Evolutionary conservation across 2,113 vertebrate genomes (phyloP).

Genomic region (Gasterosteus nipponicus): DNA sequence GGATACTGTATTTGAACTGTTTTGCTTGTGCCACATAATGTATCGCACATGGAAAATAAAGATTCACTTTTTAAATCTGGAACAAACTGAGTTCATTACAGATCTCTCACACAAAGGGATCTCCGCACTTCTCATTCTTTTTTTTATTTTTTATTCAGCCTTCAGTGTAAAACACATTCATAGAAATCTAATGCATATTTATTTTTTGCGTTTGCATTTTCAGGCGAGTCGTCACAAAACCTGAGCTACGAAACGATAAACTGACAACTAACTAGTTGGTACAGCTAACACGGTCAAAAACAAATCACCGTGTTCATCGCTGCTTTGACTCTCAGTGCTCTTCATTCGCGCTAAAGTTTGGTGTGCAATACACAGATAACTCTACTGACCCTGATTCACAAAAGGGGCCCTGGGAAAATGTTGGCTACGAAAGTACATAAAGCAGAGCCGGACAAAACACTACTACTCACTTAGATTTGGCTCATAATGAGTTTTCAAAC

Average conservation of each 20-base stretch:
- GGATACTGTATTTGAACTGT: neutral
- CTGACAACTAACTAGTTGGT: no score
- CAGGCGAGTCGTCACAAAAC: neutral
- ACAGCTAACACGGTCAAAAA: neutral
- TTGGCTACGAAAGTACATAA: fast-evolving
- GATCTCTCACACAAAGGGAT: slow-evolving; percentile 23
- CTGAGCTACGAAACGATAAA: neutral
- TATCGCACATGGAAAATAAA: slow-evolving; percentile 45
- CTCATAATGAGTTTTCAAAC: neutral
- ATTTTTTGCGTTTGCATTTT: neutral
- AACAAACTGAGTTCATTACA: slow-evolving; percentile 48
- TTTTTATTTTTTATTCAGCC: neutral
- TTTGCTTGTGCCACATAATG: slow-evolving; percentile 18
- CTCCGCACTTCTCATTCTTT: neutral
- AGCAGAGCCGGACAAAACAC: neutral
- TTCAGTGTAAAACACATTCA: neutral
- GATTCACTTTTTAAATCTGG: slow-evolving; percentile 12
- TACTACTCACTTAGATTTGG: neutral
- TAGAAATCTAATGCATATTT: neutral
- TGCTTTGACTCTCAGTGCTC: neutral
- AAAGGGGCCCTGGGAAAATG: neutral
- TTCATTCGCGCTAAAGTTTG: neutral
- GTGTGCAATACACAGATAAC: neutral
- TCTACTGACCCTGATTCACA: neutral
- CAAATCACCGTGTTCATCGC: neutral